Conservation (phyloP, 1,140 invertebrate genomes). For the Neuroterus valhalla region DNA sequence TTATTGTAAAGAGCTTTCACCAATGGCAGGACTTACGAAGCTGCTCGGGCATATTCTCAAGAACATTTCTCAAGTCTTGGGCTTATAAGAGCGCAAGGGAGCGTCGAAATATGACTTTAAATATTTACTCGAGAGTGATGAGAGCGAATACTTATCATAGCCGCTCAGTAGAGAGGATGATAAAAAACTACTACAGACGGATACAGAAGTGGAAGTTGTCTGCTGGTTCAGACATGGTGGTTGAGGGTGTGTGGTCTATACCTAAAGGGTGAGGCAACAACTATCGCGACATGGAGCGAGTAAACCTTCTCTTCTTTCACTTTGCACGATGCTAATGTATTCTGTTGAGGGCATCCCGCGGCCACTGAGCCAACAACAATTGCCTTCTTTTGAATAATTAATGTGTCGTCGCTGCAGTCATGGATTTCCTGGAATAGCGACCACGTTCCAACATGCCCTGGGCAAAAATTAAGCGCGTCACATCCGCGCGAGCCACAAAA, state of each 20-base stretch:
- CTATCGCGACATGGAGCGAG: slow-evolving; percentile 42
- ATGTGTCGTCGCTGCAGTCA: slow-evolving; percentile 41
- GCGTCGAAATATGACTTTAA: slow-evolving; percentile 52
- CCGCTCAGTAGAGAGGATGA: slow-evolving; percentile 24
- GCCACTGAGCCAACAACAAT: slow-evolving; percentile 63
- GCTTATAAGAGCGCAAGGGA: neutral
- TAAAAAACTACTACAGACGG: slow-evolving; percentile 15
- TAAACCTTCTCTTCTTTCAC: slow-evolving; percentile 49
- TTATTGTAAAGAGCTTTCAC: too few relatives aligned
- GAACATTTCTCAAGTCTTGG: neutral
- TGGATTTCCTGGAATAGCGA: slow-evolving; percentile 7
- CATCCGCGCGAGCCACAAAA: slow-evolving; percentile 9
- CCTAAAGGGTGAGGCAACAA: slow-evolving; percentile 43
- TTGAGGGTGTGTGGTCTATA: neutral
- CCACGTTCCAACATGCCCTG: neutral
- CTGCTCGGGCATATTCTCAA: neutral
- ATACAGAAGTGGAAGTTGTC: slow-evolving; percentile 48
- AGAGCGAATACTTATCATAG: slow-evolving; percentile 56
- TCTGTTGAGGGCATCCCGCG: slow-evolving; percentile 64
- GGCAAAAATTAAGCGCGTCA: slow-evolving; percentile 20
- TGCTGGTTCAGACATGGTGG: slow-evolving; percentile 45
- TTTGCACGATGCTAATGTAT: slow-evolving; percentile 67
- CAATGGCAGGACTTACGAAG: neutral
- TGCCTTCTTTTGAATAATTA: slow-evolving; percentile 66
- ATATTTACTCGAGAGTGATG: slow-evolving; percentile 64